Evolutionary conservation across 2,797 vertebrate species (phyloP), one percentile per base, ranked within the genome.

Genomic region (Xenentodon cancila): DNA sequence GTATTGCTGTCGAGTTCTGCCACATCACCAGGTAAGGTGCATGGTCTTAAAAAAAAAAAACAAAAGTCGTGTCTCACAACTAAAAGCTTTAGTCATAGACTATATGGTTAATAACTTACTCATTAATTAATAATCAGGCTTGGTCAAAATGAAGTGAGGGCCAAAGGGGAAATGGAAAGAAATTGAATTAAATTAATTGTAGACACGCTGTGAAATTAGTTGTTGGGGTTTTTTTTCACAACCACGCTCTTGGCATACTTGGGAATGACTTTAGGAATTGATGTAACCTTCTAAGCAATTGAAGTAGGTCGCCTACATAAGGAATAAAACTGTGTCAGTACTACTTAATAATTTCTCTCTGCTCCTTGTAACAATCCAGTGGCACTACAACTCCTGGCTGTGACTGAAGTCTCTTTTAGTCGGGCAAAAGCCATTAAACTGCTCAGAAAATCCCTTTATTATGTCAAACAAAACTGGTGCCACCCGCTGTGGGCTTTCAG

Each of bases 1-100:
- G 97, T 49, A 97, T 99, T 11, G 95, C 98, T 0, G 96, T 99
- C 34, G 97, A 99, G 77, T 99, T 99, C 89, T 99, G 98, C 84
- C 96, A 99, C 3, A 91, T 97, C 76, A 99, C 98, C 19, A 95
- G 95, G 97, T 91, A 82, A 46, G 16, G 53, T 9, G 34, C 25
- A 34, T 18, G 11, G 25, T 15, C 25, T 3, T 2, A 6, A 2
- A 8, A 18, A n/a, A 48, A 21, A 1, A 22, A 19, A 6, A 20
- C 19, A 18, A n/a, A n/a, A 37, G 34, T 2, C 34, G 9, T 11
- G 34, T 37, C 9, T 32, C 30, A 9, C 3, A 11, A 11, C 9
- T 11, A 37, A 18, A 50, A 47, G 51, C n/a, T 12, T 43, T 40
- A 4, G 34, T 13, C 13, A 18, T 49, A 8, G 53, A 5, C 55